These are phyloP conservation scores for Drosophila incognita DNA, from an alignment of 2,888 invertebrate species.

Conservation along the genomic window DNA sequence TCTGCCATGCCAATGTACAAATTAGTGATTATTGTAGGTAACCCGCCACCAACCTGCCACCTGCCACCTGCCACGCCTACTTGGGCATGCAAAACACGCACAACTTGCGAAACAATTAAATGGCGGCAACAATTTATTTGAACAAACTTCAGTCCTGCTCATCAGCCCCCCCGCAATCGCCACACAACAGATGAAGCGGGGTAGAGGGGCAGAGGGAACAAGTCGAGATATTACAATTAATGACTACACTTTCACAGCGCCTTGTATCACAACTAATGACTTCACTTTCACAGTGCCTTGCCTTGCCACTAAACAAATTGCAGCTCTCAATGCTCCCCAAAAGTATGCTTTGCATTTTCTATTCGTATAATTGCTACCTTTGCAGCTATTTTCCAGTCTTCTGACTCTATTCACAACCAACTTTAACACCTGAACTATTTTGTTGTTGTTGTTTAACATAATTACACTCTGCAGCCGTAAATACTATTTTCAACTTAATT, in stretches of 20 bases:
- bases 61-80: constrained; percentile 14
- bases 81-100: constrained; percentile 71
- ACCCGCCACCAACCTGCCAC: neutral
- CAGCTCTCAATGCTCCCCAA: constrained; percentile 19
- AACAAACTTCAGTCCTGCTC: neutral
- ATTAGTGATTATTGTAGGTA: constrained; percentile 42
- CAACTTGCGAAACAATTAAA: constrained; percentile 69
- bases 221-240: constrained; percentile 49
- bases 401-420: neutral
- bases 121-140: constrained; percentile 42
- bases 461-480: neutral
- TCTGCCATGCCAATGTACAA: constrained; percentile 60
- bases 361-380: constrained; percentile 7
- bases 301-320: neutral
- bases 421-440: neutral
- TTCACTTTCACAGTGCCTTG: constrained; percentile 40
- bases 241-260: neutral
- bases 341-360: constrained; percentile 39
- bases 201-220: neutral
- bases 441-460: neutral
- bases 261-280: constrained; percentile 25
- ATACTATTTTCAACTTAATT: neutral
- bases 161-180: neutral
- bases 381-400: neutral
- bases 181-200: neutral